These are phyloP conservation scores for Halcyon leucocephala DNA, from an alignment of 2,797 vertebrate species.

Conservation along the genomic window DNA sequence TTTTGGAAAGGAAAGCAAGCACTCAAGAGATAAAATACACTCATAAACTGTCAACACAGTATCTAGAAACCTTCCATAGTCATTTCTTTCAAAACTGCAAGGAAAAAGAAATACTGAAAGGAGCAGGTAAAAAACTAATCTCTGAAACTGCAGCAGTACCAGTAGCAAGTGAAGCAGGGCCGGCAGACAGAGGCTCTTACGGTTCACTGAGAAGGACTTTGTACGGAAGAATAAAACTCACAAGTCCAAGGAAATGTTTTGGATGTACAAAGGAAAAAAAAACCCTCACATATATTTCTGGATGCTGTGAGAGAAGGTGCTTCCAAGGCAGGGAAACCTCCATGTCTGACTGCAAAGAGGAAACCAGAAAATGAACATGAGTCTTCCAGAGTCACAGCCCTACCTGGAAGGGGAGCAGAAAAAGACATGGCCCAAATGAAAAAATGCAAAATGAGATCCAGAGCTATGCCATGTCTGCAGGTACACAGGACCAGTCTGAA, in stretches of 20 bases:
- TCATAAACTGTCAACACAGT: neutral
- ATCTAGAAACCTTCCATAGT: neutral
- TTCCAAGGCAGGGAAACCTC: neutral
- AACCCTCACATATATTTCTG: neutral
- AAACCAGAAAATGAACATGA: neutral
- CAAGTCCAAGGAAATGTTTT: neutral
- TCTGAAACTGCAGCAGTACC: neutral
- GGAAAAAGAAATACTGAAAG: neutral
- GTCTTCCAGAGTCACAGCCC: neutral
- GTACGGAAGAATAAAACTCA: neutral
- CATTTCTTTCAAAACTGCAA: neutral
- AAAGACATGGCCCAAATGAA: neutral
- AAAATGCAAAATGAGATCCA: neutral
- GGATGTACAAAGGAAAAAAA: neutral
- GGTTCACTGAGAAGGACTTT: slow-evolving; percentile 2
- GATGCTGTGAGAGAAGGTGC: neutral
- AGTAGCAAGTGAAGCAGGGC: neutral
- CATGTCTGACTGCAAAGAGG: neutral
- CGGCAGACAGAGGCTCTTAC: neutral
- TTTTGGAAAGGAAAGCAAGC: neutral
- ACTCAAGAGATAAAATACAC: neutral
- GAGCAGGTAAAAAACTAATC: slow-evolving; percentile 3
- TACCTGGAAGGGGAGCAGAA: neutral
- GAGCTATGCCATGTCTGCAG: neutral
- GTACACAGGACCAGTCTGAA: neutral